Evolutionary conservation across 2,888 invertebrate species (phyloP).

Genomic region (Mycalesis mineus): DNA sequence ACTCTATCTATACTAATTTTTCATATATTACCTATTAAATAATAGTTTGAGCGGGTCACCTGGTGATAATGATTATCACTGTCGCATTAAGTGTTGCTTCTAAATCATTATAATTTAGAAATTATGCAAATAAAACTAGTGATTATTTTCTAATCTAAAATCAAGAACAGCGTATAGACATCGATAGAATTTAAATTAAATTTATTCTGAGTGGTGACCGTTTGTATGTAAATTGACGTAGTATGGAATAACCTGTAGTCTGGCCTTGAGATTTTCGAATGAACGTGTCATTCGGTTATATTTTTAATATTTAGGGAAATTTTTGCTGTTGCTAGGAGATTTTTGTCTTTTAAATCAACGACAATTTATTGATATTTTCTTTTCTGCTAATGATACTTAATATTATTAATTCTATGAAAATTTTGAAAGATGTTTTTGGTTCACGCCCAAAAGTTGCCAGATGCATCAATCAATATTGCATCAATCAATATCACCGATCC

Average conservation of each 20-base stretch:
- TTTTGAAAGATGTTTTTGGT: too few relatives aligned
- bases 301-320: background rate
- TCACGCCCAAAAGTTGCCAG: too few relatives aligned
- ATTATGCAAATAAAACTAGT: background rate
- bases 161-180: slow-evolving; percentile 5
- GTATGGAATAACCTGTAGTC: background rate
- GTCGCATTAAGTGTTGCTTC: background rate
- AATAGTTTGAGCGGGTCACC: background rate
- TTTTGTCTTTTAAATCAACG: too few relatives aligned
- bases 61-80: background rate
- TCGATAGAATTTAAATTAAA: slow-evolving; percentile 14
- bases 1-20: background rate
- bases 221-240: slow-evolving; percentile 27
- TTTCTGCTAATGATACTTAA: too few relatives aligned
- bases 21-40: background rate
- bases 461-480: too few relatives aligned
- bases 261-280: background rate
- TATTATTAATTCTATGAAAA: too few relatives aligned
- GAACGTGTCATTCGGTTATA: background rate
- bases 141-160: slow-evolving; percentile 6
- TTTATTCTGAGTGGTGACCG: slow-evolving; percentile 24
- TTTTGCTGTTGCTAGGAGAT: background rate
- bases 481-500: too few relatives aligned
- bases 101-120: background rate
- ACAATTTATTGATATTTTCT: too few relatives aligned